phyloP scores from a whole-genome alignment of 2,888 invertebrate genomes.

The Dexiosoma caninum region DNA sequence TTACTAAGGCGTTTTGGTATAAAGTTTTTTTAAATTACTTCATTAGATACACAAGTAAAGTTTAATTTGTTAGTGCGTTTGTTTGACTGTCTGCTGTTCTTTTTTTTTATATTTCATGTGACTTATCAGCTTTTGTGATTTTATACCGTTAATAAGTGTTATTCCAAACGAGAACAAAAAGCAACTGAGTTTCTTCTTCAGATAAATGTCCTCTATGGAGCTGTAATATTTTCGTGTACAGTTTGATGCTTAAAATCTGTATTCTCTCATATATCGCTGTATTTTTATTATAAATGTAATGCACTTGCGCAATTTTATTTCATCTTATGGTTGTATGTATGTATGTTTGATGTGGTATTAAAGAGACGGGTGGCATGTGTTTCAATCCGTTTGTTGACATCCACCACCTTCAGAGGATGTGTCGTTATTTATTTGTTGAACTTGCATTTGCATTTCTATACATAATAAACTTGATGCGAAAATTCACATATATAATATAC shows the following conservation, averaged over 20 bases:
- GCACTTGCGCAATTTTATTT: conserved; percentile 59
- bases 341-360: no score
- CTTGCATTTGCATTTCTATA: conserved; percentile 40
- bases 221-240: conserved; percentile 32
- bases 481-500: not conserved
- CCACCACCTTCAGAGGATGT: conserved; percentile 54
- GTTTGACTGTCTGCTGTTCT: conserved; percentile 23
- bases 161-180: conserved; percentile 53
- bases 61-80: conserved; percentile 39
- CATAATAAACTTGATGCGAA: not conserved
- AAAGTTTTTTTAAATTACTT: conserved; percentile 29
- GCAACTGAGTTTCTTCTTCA: conserved; percentile 46
- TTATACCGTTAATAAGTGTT: conserved; percentile 53
- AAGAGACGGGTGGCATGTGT: conserved; percentile 26
- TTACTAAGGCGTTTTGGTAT: conserved; percentile 19
- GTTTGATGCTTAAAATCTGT: conserved; percentile 2
- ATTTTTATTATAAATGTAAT: conserved; percentile 8
- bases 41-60: conserved; percentile 51
- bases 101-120: not conserved
- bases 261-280: conserved; percentile 6
- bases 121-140: conserved; percentile 2
- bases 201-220: conserved; percentile 55
- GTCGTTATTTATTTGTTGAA: conserved; percentile 52
- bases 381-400: conserved; percentile 51
- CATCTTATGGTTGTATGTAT: conserved; percentile 15